Evolutionary conservation across 2,888 invertebrate species (phyloP).

Genomic region (Apodemia zela): DNA sequence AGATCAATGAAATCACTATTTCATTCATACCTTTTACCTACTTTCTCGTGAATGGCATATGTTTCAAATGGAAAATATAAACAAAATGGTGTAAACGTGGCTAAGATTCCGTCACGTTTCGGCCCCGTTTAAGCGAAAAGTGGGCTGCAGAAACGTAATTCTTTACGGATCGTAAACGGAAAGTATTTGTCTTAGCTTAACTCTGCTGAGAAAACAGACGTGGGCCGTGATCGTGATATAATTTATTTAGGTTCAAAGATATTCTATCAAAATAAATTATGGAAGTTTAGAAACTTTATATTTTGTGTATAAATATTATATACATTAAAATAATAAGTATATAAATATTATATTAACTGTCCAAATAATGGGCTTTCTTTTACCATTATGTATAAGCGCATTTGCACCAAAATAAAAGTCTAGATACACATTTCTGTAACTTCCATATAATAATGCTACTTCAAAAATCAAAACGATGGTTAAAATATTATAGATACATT

Average conservation of each 20-base stretch:
- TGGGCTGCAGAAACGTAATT: background rate
- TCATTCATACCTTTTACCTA: background rate
- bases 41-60: background rate
- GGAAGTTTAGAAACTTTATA: too few species aligned
- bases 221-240: background rate
- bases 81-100: background rate
- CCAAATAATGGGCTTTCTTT: too few species aligned
- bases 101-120: background rate
- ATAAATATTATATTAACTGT: too few species aligned
- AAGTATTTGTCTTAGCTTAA: background rate
- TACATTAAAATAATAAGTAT: too few species aligned
- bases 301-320: too few species aligned
- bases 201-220: background rate
- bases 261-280: background rate
- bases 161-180: background rate
- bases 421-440: too few species aligned
- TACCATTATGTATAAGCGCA: too few species aligned
- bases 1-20: background rate
- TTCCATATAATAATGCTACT: too few species aligned
- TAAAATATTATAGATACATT: too few species aligned
- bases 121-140: background rate
- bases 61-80: background rate
- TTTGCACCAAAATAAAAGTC: too few species aligned
- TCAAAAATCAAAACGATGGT: too few species aligned
- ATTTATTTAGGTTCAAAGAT: background rate